Percentiles rank a stretch among this genome's conserved stretches.
These are phyloP conservation scores for Scomber colias DNA, from an alignment of 2,113 vertebrate species.

Conservation along the genomic window DNA sequence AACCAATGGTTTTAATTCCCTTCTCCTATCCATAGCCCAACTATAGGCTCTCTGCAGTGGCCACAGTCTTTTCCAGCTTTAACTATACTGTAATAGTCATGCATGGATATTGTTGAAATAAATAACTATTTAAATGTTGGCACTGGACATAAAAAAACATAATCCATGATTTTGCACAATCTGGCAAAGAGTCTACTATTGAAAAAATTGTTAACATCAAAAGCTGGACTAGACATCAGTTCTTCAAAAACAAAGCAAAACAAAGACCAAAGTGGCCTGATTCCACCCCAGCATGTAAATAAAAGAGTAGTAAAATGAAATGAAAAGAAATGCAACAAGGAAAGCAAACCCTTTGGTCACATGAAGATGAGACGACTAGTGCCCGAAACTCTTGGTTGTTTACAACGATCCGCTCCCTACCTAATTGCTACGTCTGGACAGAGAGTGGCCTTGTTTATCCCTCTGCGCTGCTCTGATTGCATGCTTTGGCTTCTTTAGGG, in stretches of 20 bases:
- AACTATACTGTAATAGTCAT: neutral
- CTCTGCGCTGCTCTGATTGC: constrained; percentile 70
- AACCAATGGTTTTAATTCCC: neutral
- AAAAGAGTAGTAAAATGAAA: constrained; percentile 43
- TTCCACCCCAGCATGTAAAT: constrained; percentile 52
- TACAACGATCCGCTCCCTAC: constrained; percentile 53
- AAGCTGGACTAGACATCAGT: neutral
- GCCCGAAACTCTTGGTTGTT: constrained; percentile 69
- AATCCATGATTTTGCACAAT: neutral
- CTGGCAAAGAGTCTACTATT: too few relatives aligned
- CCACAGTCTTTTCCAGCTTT: neutral
- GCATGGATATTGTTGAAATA: neutral
- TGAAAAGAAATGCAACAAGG: constrained; percentile 30
- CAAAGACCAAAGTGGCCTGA: constrained; percentile 29
- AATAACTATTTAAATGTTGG: neutral
- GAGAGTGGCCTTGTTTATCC: constrained; percentile 74
- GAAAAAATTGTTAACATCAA: neutral
- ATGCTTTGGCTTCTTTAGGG: constrained; percentile 72
- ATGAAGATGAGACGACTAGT: constrained; percentile 22
- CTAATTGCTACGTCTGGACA: constrained; percentile 78
- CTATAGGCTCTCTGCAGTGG: neutral
- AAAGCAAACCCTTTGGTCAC: constrained; percentile 47
- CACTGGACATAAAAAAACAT: neutral
- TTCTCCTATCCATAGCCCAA: neutral
- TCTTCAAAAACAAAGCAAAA: neutral